phyloP scores from a whole-genome alignment of 1,140 invertebrate genomes.

The Sitodiplosis mosellana region DNA sequence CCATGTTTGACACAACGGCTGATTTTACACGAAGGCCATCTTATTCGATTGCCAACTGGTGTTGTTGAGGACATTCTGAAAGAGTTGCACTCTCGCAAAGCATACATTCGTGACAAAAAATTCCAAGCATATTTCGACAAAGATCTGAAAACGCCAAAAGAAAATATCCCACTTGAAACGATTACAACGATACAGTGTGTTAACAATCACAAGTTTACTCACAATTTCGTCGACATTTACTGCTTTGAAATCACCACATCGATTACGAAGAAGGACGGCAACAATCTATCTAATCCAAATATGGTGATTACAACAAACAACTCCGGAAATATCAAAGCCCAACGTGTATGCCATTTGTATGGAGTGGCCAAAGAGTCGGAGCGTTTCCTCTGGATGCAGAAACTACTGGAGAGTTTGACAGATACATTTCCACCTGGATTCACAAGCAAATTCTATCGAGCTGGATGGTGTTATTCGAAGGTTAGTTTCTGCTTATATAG shows the following conservation, averaged over 20 bases:
- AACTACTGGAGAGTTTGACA: constrained; percentile 40
- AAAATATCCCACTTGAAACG: constrained; percentile 32
- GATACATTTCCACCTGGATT: constrained; percentile 36
- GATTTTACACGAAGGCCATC: constrained; percentile 18
- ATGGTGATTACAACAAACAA: constrained; percentile 17
- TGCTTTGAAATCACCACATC: constrained; percentile 22
- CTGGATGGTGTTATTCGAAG: constrained; percentile 50
- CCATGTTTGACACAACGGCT: constrained; percentile 16
- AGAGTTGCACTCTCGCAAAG: constrained; percentile 31
- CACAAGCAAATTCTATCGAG: constrained; percentile 36
- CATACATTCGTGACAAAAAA: constrained; percentile 30
- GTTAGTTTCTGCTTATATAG: constrained; percentile 19
- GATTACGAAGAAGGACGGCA: constrained; percentile 16
- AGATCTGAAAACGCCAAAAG: constrained; percentile 31
- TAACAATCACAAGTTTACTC: constrained; percentile 37
- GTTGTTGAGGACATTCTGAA: constrained; percentile 31
- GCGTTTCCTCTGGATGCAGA: constrained; percentile 43
- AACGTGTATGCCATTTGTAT: constrained; percentile 18
- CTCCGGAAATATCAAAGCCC: constrained; percentile 17
- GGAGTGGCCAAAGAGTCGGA: constrained; percentile 22
- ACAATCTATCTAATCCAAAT: constrained; percentile 20
- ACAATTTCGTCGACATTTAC: constrained; percentile 24
- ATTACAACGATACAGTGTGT: constrained; percentile 41
- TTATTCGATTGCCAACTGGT: constrained; percentile 24
- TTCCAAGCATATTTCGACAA: constrained; percentile 33